Conservation (phyloP, 2,113 vertebrate species). For the Sorex fumeus region DNA sequence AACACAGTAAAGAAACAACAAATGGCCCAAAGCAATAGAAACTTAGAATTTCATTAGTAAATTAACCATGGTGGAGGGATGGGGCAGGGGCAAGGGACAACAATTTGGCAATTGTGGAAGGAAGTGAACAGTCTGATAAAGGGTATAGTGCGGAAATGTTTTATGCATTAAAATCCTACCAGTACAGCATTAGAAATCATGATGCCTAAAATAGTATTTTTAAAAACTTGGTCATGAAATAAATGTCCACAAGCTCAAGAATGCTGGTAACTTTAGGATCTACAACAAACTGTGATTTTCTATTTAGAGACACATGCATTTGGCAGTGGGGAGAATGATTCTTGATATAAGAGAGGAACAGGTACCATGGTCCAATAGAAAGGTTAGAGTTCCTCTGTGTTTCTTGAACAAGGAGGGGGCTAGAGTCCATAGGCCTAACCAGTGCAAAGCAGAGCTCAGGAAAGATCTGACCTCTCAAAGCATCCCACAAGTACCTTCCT, state of each 20-base stretch:
- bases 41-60: too few species aligned
- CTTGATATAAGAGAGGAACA: neutral
- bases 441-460: neutral
- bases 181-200: too few species aligned
- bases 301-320: neutral
- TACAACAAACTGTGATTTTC: constrained; percentile 15
- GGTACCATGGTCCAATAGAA: neutral
- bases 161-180: neutral
- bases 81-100: too few species aligned
- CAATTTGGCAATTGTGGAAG: too few species aligned
- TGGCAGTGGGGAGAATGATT: neutral
- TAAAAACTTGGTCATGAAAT: constrained; percentile 26
- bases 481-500: neutral
- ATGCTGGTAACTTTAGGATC: constrained; percentile 10
- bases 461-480: neutral
- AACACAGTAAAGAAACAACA: too few species aligned
- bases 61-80: too few species aligned
- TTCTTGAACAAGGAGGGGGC: too few species aligned
- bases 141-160: neutral
- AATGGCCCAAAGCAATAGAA: too few species aligned
- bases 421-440: neutral
- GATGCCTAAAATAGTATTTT: neutral
- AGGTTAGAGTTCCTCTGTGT: neutral
- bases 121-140: too few species aligned
- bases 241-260: neutral